Evolutionary conservation across 2,113 vertebrate species (phyloP).

Genomic region (Etia nguti): DNA sequence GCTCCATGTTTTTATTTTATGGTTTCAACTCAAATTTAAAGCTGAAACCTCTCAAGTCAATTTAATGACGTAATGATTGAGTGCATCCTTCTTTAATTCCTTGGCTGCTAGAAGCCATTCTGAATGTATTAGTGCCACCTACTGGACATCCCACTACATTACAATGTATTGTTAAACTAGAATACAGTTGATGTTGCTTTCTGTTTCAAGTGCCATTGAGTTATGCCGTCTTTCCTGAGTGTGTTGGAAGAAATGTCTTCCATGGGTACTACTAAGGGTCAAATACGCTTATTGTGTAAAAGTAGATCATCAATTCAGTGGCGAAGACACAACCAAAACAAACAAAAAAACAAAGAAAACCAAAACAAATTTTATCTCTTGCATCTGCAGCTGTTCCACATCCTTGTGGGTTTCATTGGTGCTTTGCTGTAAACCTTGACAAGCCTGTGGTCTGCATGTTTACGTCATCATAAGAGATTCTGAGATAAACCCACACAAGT

Average conservation of each 20-base stretch:
- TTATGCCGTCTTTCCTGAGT: not conserved
- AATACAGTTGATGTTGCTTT: not conserved
- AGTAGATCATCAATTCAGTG: not conserved
- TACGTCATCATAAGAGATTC: not conserved
- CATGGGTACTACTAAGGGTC: not conserved
- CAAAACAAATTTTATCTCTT: not conserved
- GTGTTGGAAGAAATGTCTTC: not conserved
- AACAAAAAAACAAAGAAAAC: not conserved
- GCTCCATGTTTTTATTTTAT: not conserved
- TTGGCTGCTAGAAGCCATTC: not conserved
- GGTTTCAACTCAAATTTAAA: not conserved
- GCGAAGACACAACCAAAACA: not conserved
- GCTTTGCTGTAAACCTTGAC: not conserved
- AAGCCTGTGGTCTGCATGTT: not conserved
- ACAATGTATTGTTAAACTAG: not conserved
- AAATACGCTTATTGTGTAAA: not conserved
- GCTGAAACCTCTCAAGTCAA: not conserved
- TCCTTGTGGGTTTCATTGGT: not conserved
- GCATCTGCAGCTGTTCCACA: not conserved
- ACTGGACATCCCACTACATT: not conserved
- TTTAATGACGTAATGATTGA: not conserved
- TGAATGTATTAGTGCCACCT: conserved; percentile 6
- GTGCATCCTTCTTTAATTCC: not conserved
- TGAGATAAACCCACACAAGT: not conserved
- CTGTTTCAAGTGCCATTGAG: not conserved